Evolutionary conservation across 2,888 invertebrate species (phyloP).

Genomic region (Phragmatobia fuliginosa): DNA sequence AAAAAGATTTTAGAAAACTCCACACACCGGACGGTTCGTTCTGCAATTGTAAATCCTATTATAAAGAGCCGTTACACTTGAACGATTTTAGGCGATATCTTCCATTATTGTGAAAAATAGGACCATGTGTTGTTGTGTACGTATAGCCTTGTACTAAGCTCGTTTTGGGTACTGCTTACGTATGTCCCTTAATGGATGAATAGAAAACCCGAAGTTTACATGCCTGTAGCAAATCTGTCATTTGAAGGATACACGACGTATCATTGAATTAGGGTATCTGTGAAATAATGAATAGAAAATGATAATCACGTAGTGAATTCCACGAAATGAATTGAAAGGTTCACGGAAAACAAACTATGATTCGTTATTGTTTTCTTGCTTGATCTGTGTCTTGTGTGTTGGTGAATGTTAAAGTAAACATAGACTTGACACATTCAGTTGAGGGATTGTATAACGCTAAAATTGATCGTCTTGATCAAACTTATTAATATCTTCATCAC

Average conservation of each 20-base stretch:
- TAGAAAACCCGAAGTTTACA: not conserved
- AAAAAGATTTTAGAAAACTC: constrained; percentile 77
- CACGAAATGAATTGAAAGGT: not conserved
- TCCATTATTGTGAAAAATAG: not conserved
- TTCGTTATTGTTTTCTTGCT: not conserved
- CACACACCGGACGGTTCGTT: constrained; percentile 55
- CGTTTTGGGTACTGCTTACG: constrained; percentile 14
- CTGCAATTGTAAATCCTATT: constrained; percentile 64
- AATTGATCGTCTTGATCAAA: not conserved
- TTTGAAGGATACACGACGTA: not conserved
- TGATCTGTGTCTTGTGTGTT: too few species aligned
- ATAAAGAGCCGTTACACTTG: constrained; percentile 28
- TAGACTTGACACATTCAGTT: not conserved
- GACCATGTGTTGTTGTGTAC: not conserved
- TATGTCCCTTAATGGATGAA: not conserved
- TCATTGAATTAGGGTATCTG: not conserved
- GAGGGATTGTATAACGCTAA: not conserved
- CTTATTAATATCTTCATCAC: too few species aligned
- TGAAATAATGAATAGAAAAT: not conserved
- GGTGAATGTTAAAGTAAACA: not conserved
- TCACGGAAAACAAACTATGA: not conserved
- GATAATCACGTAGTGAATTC: not conserved
- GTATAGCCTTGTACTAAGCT: constrained; percentile 4
- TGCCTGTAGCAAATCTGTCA: not conserved
- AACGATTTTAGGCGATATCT: constrained; percentile 23